These are phyloP conservation scores for Chydorus sphaericus DNA, from an alignment of 2,888 invertebrate species.

Conservation along the genomic window DNA sequence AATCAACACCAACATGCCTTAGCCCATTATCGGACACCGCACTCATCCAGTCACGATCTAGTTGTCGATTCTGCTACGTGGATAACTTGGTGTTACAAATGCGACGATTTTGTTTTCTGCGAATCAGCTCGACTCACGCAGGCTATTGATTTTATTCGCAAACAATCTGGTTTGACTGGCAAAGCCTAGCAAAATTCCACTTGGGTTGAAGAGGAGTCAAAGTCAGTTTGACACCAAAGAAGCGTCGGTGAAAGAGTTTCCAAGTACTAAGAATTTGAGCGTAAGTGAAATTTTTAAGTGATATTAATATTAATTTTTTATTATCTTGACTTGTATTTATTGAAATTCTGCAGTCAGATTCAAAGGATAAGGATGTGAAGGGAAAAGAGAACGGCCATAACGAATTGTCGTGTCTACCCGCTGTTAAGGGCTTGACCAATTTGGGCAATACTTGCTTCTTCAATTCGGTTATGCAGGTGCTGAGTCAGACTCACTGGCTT, in stretches of 20 bases:
- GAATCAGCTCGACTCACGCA: slow-evolving; percentile 50
- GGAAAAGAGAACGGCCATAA: neutral
- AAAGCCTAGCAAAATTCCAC: neutral
- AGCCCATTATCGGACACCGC: slow-evolving; percentile 55
- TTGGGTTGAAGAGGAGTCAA: neutral
- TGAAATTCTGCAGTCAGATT: neutral
- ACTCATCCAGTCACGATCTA: slow-evolving; percentile 58
- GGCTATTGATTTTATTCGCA: slow-evolving; percentile 56
- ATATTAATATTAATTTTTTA: neutral
- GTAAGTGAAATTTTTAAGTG: neutral
- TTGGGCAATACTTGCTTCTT: slow-evolving; percentile 95
- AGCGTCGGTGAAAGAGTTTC: neutral
- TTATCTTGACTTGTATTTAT: neutral
- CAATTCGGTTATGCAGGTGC: slow-evolving; percentile 82
- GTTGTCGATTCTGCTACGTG: slow-evolving; percentile 54
- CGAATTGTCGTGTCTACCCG: neutral
- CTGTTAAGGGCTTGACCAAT: slow-evolving; percentile 57
- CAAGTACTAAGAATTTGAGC: neutral
- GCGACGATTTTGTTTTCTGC: slow-evolving; percentile 44
- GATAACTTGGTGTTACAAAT: slow-evolving; percentile 64
- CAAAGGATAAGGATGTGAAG: neutral
- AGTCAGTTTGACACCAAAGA: neutral
- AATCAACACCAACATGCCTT: slow-evolving; percentile 52
- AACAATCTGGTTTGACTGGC: slow-evolving; percentile 22
- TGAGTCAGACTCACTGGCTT: slow-evolving; percentile 42